phyloP scores from a whole-genome alignment of 1,140 invertebrate genomes.

The Lucilia cuprina region DNA sequence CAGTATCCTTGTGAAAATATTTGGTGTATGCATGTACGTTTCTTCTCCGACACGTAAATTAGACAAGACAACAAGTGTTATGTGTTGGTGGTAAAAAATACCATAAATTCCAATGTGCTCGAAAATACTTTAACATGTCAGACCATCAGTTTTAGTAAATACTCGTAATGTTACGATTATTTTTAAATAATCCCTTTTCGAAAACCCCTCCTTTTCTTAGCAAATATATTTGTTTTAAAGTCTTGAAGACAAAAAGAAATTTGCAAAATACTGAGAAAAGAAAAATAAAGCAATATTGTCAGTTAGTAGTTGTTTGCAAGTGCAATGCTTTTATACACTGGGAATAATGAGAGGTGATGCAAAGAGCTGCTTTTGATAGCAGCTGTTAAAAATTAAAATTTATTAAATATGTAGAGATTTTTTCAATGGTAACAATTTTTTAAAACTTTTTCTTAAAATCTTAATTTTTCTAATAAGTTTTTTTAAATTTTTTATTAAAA shows the following conservation, averaged over 20 bases:
- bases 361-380: not conserved
- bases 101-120: conserved; percentile 20
- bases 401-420: no score
- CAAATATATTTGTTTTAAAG: not conserved
- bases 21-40: not conserved
- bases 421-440: no score
- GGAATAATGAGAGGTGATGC: not conserved
- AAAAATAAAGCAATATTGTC: not conserved
- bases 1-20: no score
- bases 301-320: not conserved
- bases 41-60: conserved; percentile 18
- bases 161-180: no score
- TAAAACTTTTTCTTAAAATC: no score
- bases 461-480: no score
- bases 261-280: not conserved
- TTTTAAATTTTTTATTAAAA: no score
- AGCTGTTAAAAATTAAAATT: no score
- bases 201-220: not conserved
- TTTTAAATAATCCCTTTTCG: not conserved
- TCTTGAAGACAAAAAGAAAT: not conserved
- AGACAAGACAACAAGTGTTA: conserved; percentile 25
- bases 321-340: no score
- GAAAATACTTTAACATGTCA: conserved; percentile 23
- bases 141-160: conserved; percentile 15
- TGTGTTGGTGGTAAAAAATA: conserved; percentile 23